Percentiles rank a stretch among this genome's conserved stretches.
phyloP scores from a whole-genome alignment of 2,797 vertebrate species.

The Mus spretus region DNA sequence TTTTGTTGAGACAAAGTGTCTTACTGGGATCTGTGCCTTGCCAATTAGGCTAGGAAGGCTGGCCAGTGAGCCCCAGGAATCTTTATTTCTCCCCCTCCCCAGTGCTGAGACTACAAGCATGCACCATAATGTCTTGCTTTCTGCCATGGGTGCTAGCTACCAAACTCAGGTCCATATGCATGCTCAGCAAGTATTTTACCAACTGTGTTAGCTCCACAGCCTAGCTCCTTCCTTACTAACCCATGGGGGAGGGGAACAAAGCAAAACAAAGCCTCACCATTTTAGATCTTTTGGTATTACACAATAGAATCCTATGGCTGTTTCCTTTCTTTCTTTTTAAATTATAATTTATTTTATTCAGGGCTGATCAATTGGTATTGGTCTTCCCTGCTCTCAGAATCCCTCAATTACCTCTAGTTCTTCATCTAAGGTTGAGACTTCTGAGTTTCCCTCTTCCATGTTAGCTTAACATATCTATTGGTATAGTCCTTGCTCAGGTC shows the following conservation, averaged over 20 bases:
- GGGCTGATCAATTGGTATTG: not conserved
- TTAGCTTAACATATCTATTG: not conserved
- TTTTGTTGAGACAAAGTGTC: not conserved
- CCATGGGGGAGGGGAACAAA: not conserved
- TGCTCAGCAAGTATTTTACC: not conserved
- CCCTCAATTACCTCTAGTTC: not conserved
- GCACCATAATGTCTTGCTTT: not conserved
- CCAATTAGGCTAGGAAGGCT: no score
- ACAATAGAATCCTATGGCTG: not conserved
- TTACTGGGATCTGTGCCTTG: no score
- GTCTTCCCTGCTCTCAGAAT: not conserved
- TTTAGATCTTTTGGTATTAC: not conserved
- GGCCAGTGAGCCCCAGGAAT: no score
- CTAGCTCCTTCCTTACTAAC: not conserved
- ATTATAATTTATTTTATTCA: not conserved
- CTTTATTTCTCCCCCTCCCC: no score
- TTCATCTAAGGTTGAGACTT: not conserved
- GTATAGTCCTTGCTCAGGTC: not conserved
- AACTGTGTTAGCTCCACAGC: no score
- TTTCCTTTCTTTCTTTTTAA: constrained; percentile 1
- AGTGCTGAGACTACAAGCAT: no score
- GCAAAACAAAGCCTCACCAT: not conserved
- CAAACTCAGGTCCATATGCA: not conserved
- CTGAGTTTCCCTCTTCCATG: not conserved
- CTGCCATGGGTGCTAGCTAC: not conserved